A percentile compares a stretch with the other conserved stretches of the same genome.
Evolutionary conservation across 2,888 invertebrate genomes (phyloP).

Genomic region (Platypus cylindrus): DNA sequence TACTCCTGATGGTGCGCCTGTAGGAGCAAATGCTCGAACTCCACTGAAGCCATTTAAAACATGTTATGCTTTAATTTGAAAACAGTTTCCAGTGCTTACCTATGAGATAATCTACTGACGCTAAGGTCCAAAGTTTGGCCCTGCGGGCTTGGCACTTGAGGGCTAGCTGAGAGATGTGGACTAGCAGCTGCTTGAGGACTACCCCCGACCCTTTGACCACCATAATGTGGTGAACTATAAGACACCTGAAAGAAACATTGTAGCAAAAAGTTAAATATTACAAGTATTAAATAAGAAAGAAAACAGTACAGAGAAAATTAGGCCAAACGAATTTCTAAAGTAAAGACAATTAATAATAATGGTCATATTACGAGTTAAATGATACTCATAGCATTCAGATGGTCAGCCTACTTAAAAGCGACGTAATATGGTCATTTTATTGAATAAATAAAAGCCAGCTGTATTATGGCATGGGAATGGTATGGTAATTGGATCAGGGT

Average conservation of each 20-base stretch:
- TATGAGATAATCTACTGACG: conserved; percentile 75
- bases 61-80: not conserved
- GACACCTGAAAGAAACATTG: conserved; percentile 48
- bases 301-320: too few relatives aligned
- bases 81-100: conserved; percentile 36
- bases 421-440: too few relatives aligned
- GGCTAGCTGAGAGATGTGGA: conserved; percentile 72
- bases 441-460: too few relatives aligned
- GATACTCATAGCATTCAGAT: too few relatives aligned
- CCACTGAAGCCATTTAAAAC: conserved; percentile 37
- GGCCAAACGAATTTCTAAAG: too few relatives aligned
- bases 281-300: too few relatives aligned
- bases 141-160: conserved; percentile 83
- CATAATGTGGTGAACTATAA: conserved; percentile 65
- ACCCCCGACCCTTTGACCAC: conserved; percentile 57
- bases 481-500: too few relatives aligned
- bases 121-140: conserved; percentile 83
- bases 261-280: too few relatives aligned
- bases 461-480: too few relatives aligned
- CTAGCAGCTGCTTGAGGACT: conserved; percentile 79
- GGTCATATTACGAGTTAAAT: too few relatives aligned
- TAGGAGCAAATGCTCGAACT: conserved; percentile 38
- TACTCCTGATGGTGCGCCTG: conserved; percentile 27
- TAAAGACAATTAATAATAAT: too few relatives aligned
- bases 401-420: too few relatives aligned